Conservation (phyloP, 53 echinoderm and acorn worm species). For the Crossaster papposus region DNA sequence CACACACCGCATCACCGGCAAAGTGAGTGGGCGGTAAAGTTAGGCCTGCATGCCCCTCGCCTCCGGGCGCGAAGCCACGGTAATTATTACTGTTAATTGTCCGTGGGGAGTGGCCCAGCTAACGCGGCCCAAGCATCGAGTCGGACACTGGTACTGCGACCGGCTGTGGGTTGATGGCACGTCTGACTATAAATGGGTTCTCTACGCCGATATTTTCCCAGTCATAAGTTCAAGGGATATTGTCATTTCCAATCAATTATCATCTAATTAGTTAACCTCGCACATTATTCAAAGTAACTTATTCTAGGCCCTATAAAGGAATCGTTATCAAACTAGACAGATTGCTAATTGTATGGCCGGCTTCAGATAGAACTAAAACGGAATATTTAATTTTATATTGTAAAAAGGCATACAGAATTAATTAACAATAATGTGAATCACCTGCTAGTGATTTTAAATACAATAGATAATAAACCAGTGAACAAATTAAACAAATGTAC, state of each 20-base stretch:
- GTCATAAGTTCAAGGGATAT: conserved; percentile 31
- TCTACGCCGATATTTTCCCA: too few relatives aligned
- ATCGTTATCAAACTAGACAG: background rate
- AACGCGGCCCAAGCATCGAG: background rate
- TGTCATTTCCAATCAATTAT: conserved; percentile 23
- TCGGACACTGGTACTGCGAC: background rate
- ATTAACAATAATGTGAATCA: background rate
- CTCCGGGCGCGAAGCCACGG: conserved; percentile 39
- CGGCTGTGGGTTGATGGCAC: background rate
- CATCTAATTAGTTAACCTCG: background rate
- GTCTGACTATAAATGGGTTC: too few relatives aligned
- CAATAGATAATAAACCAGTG: background rate
- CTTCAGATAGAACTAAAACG: background rate
- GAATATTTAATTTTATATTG: background rate
- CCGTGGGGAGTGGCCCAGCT: background rate
- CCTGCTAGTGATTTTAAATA: background rate
- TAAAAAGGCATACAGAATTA: background rate
- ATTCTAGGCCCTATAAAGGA: background rate
- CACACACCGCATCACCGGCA: background rate
- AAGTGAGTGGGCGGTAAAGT: conserved; percentile 46
- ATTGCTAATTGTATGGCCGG: background rate
- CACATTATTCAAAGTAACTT: conserved; percentile 13
- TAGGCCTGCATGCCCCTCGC: conserved; percentile 32
- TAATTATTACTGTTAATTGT: conserved; percentile 14
- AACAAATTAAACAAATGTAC: too few relatives aligned